Evolutionary conservation across 2,113 vertebrate species (phyloP).

Genomic region (Neoarius graeffei): DNA sequence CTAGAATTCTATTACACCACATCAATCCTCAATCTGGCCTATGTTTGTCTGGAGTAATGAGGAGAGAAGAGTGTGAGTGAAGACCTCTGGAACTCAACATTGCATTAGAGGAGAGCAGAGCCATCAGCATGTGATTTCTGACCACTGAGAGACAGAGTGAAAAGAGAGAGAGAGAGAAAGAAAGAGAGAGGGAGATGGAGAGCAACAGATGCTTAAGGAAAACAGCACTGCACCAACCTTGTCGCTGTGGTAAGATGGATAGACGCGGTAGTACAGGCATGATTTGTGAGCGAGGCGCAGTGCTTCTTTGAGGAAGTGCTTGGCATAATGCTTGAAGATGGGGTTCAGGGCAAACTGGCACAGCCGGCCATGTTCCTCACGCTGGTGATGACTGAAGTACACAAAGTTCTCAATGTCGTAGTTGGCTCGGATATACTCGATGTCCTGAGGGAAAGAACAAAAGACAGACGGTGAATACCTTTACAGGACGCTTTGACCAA

Average conservation of each 20-base stretch:
- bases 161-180: not conserved
- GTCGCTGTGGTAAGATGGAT: conserved; percentile 63
- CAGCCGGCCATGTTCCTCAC: conserved; percentile 83
- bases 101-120: conserved; percentile 38
- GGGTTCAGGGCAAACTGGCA: conserved; percentile 81
- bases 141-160: conserved; percentile 34
- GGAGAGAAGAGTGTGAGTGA: conserved; percentile 51
- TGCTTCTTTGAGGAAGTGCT: conserved; percentile 84
- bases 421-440: conserved; percentile 82
- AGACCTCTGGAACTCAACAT: conserved; percentile 41
- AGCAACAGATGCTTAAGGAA: not conserved
- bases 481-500: not conserved
- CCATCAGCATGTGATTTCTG: conserved; percentile 55
- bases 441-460: conserved; percentile 72
- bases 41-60: conserved; percentile 59
- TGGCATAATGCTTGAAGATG: conserved; percentile 75
- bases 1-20: conserved; percentile 60
- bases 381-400: conserved; percentile 78
- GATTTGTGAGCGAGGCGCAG: conserved; percentile 83
- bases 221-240: conserved; percentile 71
- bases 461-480: not conserved
- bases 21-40: conserved; percentile 53
- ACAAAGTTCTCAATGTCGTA: conserved; percentile 92
- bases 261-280: conserved; percentile 82
- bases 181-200: not conserved